These are phyloP conservation scores for Pharmacophagus antenor DNA, from an alignment of 2,888 invertebrate species.

Conservation along the genomic window DNA sequence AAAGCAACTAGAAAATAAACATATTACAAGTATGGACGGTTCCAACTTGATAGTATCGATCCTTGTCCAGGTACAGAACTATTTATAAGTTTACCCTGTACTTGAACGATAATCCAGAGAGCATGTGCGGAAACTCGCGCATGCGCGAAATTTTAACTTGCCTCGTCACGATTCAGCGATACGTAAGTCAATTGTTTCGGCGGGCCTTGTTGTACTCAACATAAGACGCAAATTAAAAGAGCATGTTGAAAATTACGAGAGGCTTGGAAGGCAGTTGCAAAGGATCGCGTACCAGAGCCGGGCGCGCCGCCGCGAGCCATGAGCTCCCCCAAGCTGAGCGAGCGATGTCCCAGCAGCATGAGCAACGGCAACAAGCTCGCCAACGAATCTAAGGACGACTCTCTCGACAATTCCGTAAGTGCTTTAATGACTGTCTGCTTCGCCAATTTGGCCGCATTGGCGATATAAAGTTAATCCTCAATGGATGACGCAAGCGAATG, in stretches of 20 bases:
- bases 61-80: not conserved
- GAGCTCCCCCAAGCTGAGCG: conserved; percentile 73
- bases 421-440: not conserved
- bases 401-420: conserved; percentile 73
- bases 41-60: not conserved
- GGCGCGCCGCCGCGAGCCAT: conserved; percentile 41
- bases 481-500: not conserved
- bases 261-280: conserved; percentile 7
- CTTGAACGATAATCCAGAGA: not conserved
- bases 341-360: conserved; percentile 64
- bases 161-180: not conserved
- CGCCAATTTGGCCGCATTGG: not conserved
- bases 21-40: not conserved
- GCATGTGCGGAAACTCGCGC: conserved; percentile 15
- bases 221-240: conserved; percentile 18
- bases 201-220: conserved; percentile 5
- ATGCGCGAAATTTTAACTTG: conserved; percentile 4
- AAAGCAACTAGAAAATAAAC: not conserved
- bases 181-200: conserved; percentile 2
- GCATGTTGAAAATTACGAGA: not conserved
- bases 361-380: conserved; percentile 65
- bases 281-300: conserved; percentile 8
- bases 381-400: conserved; percentile 67
- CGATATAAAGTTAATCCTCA: not conserved
- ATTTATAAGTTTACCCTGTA: not conserved